phyloP scores from a whole-genome alignment of 2,797 vertebrate genomes.

The Pogoniulus pusillus region DNA sequence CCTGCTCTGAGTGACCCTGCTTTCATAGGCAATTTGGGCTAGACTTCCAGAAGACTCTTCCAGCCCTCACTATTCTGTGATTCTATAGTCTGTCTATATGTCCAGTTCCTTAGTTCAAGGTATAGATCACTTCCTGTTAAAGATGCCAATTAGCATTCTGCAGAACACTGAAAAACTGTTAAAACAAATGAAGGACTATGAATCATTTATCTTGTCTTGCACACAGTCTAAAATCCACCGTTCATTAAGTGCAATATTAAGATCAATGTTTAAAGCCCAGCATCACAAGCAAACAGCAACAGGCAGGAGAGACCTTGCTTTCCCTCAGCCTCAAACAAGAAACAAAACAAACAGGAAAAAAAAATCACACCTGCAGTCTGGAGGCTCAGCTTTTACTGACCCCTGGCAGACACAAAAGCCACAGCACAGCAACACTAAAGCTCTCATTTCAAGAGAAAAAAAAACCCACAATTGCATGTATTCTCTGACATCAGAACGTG shows the following conservation, averaged over 20 bases:
- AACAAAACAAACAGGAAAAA: too few relatives aligned
- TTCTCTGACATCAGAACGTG: not conserved
- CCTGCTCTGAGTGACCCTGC: too few relatives aligned
- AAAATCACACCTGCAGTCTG: too few relatives aligned
- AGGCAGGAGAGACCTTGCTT: not conserved
- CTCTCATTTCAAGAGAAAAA: not conserved
- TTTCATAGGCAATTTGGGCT: too few relatives aligned
- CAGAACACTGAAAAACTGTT: not conserved
- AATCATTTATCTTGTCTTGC: too few relatives aligned
- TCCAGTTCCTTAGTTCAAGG: too few relatives aligned
- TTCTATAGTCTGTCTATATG: too few relatives aligned
- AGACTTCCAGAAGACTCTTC: too few relatives aligned
- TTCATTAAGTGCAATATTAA: not conserved
- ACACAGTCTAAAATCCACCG: not conserved
- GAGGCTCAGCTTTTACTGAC: too few relatives aligned
- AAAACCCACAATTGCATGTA: not conserved
- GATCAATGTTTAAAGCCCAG: not conserved
- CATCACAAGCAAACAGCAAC: not conserved
- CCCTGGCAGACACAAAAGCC: not conserved
- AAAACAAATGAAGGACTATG: too few relatives aligned
- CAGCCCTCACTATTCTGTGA: too few relatives aligned
- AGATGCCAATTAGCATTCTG: not conserved
- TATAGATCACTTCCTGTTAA: too few relatives aligned
- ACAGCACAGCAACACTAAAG: not conserved
- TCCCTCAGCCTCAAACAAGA: not conserved